Evolutionary conservation across 1,140 invertebrate species (phyloP).

Genomic region (Lethrus apterus): DNA sequence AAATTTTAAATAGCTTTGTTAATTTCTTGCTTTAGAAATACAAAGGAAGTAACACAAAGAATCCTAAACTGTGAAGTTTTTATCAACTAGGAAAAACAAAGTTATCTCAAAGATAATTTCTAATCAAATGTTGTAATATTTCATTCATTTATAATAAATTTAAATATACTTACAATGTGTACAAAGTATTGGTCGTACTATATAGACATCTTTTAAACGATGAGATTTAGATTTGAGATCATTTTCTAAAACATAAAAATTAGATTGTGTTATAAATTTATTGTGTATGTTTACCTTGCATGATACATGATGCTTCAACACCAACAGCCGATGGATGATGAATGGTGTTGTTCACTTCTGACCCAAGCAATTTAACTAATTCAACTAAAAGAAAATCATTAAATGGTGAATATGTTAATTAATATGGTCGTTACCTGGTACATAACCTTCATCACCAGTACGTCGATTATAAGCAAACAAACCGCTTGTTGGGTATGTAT

Average conservation of each 20-base stretch:
- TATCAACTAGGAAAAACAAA: constrained; percentile 3
- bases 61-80: too few species aligned
- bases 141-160: too few species aligned
- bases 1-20: too few species aligned
- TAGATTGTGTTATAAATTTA: background rate
- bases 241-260: constrained; percentile 15
- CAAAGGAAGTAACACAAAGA: too few species aligned
- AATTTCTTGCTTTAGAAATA: too few species aligned
- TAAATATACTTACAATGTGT: constrained; percentile 44
- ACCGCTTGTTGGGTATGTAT: constrained; percentile 14
- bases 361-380: constrained; percentile 30
- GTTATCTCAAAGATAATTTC: constrained; percentile 10
- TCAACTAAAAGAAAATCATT: constrained; percentile 32
- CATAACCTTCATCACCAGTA: constrained; percentile 29
- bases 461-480: constrained; percentile 32
- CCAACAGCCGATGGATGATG: constrained; percentile 33
- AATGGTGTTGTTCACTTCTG: constrained; percentile 33
- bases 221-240: constrained; percentile 10
- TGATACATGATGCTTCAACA: constrained; percentile 24
- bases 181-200: constrained; percentile 47
- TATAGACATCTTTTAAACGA: constrained; percentile 41
- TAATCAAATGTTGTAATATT: constrained; percentile 17
- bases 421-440: too few species aligned
- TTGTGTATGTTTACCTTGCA: constrained; percentile 1
- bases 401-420: background rate